These are phyloP conservation scores for Agriopis aurantiaria DNA, from an alignment of 2,888 invertebrate species.

Conservation along the genomic window DNA sequence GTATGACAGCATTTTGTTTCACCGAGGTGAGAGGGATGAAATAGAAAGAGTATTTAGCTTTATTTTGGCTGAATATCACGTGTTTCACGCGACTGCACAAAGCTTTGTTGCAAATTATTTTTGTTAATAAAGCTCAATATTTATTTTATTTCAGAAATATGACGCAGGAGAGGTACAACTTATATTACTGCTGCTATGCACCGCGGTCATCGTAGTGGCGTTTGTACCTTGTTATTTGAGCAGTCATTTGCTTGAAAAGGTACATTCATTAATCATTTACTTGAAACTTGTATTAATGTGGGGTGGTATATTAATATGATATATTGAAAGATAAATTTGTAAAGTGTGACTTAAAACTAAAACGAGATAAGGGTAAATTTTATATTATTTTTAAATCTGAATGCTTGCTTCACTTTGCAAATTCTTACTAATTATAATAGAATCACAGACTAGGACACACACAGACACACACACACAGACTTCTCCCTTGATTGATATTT, in stretches of 20 bases:
- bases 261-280: constrained; percentile 9
- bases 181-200: constrained; percentile 28
- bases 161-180: constrained; percentile 32
- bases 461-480: too few species aligned
- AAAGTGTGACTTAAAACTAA: too few species aligned
- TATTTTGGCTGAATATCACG: neutral
- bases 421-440: too few species aligned
- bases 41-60: neutral
- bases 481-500: too few species aligned
- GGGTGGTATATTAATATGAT: too few species aligned
- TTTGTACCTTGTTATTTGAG: constrained; percentile 36
- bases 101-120: too few species aligned
- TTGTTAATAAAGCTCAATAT: neutral
- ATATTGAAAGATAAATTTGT: too few species aligned
- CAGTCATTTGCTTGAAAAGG: constrained; percentile 33
- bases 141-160: constrained; percentile 30
- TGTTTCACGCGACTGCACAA: neutral
- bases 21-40: neutral
- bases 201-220: constrained; percentile 16
- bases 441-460: too few species aligned
- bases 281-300: neutral
- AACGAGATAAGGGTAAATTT: too few species aligned
- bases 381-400: too few species aligned
- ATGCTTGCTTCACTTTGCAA: too few species aligned
- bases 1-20: constrained; percentile 9